Base-by-base conservation (phyloP, 37 sponge, comb jelly and placozoan genomes). In the Hormiphora californensis region DNA sequence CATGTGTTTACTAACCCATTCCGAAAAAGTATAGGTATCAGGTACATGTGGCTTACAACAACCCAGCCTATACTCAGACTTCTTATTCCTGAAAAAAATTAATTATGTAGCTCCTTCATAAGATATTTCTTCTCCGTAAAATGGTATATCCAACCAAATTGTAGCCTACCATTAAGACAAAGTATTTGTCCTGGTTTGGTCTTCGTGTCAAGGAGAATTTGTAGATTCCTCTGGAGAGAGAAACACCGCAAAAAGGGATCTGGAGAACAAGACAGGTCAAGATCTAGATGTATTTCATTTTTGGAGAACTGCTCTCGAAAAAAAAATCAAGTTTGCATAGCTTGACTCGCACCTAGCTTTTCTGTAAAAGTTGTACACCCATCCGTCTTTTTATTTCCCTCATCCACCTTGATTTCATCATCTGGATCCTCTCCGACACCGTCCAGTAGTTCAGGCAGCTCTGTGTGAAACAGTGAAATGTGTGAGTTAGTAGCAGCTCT, bases 31-130 rank as follows among this genome's bases (percentile, higher is more conserved):
- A 57, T 23, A 21, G 61, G 61, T 5, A 57, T 12, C 5, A 57
- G 61, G n/a, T 28, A 57, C 61, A 57, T 57, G 61, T 57, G 61
- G 23, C 30, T 28, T 4, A 57, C 4, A 57, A 57, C 17, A 23
- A 57, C 61, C 61, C 61, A 57, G 7, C 61, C 61, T 23, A 57
- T 57, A 57, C 61, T 57, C 4, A 57, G 61, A 57, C 61, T 57
- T 57, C 61, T 5, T 5, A 57, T 57, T 4, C 61, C 61, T 57
- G 61, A 5, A 57, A 57, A 21, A 19, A 30, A 19, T 23, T 5
- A 28, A 15, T 49, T 49, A 49, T 49, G 15, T 49, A 49, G 15
- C 53, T 17, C 15, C 12, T 49, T 49, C 53, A 15, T 17, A 49
- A 49, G 53, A 49, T 15, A 17, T 17, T 9, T 49, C 9, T 17